Conservation (phyloP, 2,797 vertebrate genomes). For the Stomatorhinus walkeri region DNA sequence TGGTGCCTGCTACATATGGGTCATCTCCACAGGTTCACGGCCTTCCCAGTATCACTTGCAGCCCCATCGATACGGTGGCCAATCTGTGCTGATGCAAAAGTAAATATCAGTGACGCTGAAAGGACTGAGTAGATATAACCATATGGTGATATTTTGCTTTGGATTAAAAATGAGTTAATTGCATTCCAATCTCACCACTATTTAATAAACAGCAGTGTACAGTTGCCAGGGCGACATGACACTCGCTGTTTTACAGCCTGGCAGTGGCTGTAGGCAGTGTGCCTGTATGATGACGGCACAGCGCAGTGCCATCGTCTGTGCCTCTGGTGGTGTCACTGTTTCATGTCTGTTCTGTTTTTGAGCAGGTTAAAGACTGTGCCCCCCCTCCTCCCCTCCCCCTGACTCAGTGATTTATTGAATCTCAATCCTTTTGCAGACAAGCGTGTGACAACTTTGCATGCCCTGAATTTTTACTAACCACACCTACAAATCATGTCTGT, state of each 20-base stretch:
- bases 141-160: neutral
- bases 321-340: neutral
- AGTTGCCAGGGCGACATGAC: neutral
- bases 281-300: neutral
- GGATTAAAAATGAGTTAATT: neutral
- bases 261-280: neutral
- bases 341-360: conserved; percentile 50
- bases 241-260: neutral
- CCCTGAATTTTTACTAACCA: conserved; percentile 50
- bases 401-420: conserved; percentile 13
- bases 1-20: neutral
- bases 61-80: neutral
- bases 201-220: conserved; percentile 5
- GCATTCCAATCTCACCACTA: neutral
- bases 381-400: neutral
- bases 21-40: no score
- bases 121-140: neutral
- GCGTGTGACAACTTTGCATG: conserved; percentile 54
- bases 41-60: neutral
- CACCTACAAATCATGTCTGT: conserved; percentile 32
- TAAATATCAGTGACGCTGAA: neutral
- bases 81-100: neutral
- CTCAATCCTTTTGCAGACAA: conserved; percentile 30
- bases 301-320: neutral
- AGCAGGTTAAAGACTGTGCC: conserved; percentile 73